Conservation (phyloP, 92 coral and sea anemone genomes). For the Porites evermanni region DNA sequence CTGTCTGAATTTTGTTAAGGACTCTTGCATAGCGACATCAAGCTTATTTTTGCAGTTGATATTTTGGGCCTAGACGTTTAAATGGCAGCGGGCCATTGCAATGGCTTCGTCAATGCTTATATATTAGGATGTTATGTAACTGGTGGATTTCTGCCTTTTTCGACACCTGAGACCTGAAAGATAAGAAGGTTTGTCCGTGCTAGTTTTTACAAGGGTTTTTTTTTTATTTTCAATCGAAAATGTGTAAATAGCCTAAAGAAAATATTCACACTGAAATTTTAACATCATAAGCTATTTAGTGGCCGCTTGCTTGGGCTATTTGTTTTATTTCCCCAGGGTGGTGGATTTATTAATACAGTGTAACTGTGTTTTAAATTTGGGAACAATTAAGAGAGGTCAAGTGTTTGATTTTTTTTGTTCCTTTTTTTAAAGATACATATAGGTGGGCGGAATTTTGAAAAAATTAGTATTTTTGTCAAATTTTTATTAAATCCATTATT, state of each 20-base stretch:
- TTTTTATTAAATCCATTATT: not conserved
- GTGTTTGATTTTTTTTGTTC: not conserved
- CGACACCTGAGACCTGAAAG: too few species aligned
- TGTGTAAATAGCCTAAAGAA: not conserved
- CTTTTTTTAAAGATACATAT: conserved; percentile 5
- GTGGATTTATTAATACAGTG: not conserved
- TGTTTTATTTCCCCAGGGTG: not conserved
- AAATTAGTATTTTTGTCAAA: not conserved
- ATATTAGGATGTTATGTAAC: too few species aligned
- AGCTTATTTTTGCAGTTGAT: too few species aligned
- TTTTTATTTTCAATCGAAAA: not conserved
- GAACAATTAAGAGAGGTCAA: not conserved
- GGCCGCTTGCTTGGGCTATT: not conserved
- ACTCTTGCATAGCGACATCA: too few species aligned
- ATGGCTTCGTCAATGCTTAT: too few species aligned
- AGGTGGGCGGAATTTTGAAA: not conserved
- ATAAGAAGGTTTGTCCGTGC: too few species aligned
- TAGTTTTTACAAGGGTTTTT: not conserved
- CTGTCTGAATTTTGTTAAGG: too few species aligned
- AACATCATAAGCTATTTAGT: not conserved
- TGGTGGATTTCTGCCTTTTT: too few species aligned
- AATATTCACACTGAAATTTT: not conserved
- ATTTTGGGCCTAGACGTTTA: too few species aligned
- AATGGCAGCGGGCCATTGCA: too few species aligned
- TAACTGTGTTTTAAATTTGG: not conserved